These are phyloP conservation scores for Galbula dea DNA, from an alignment of 2,113 vertebrate species.

Conservation along the genomic window DNA sequence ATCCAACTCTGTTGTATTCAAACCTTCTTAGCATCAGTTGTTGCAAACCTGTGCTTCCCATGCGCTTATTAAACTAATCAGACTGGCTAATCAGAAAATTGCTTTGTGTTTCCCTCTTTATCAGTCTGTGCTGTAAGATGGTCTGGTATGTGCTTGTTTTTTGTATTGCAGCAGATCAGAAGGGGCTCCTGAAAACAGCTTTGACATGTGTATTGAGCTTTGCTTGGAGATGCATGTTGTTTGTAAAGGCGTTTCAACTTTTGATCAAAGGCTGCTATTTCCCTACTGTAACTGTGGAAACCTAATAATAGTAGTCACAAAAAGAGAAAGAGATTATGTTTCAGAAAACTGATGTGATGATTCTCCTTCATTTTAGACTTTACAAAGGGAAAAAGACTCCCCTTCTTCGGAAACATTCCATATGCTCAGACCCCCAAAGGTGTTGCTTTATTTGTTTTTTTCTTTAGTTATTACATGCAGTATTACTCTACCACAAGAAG, in stretches of 20 bases:
- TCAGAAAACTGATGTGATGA: conserved; percentile 85
- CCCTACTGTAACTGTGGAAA: conserved; percentile 36
- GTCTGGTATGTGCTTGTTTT: conserved; percentile 64
- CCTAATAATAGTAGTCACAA: conserved; percentile 18
- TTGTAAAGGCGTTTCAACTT: conserved; percentile 62
- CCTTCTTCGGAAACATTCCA: conserved; percentile 99
- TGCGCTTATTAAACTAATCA: conserved; percentile 66
- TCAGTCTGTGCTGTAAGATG: conserved; percentile 53
- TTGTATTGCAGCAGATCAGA: conserved; percentile 58
- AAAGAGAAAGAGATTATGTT: conserved; percentile 50
- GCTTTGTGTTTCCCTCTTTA: conserved; percentile 40
- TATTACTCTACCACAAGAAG: conserved; percentile 30
- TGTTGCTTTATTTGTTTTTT: conserved; percentile 82
- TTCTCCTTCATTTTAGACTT: conserved; percentile 99
- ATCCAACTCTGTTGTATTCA: conserved; percentile 14
- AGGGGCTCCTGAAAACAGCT: conserved; percentile 65
- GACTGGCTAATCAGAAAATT: conserved; percentile 62
- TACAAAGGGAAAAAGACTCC: conserved; percentile 99
- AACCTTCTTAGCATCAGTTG: conserved; percentile 57
- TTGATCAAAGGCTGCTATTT: conserved; percentile 62
- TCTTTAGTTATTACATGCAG: conserved; percentile 37
- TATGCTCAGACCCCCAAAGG: conserved; percentile 99
- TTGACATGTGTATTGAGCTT: conserved; percentile 71
- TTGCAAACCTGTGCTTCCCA: conserved; percentile 30
- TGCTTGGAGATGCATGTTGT: conserved; percentile 81